These are phyloP conservation scores for Battus philenor DNA, from an alignment of 1,140 invertebrate species.

Conservation along the genomic window DNA sequence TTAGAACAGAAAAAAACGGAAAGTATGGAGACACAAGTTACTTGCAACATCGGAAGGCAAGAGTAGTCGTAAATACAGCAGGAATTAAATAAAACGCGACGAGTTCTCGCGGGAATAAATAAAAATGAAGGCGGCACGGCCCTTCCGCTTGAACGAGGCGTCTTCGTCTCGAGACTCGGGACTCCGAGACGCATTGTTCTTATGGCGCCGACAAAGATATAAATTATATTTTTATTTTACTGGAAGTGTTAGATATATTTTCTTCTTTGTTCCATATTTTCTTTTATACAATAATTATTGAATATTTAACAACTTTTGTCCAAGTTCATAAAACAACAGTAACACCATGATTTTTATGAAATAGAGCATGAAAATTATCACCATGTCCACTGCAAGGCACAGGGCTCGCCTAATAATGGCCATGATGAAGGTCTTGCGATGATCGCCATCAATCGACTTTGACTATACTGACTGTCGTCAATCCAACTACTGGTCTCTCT, in stretches of 20 bases:
- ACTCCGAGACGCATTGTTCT: constrained; percentile 30
- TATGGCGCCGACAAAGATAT: constrained; percentile 19
- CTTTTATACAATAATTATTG: too few species aligned
- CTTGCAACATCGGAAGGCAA: constrained; percentile 4
- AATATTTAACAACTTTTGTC: too few species aligned
- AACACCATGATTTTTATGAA: too few species aligned
- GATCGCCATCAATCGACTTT: too few species aligned
- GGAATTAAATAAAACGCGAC: constrained; percentile 24
- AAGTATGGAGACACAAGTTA: constrained; percentile 1
- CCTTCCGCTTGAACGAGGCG: constrained; percentile 21
- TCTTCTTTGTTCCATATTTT: too few species aligned
- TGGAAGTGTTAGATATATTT: constrained; percentile 5
- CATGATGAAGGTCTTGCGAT: too few species aligned
- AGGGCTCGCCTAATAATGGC: too few species aligned
- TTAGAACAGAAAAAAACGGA: neutral
- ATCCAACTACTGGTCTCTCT: too few species aligned
- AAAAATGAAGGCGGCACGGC: constrained; percentile 23
- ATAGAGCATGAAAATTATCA: too few species aligned
- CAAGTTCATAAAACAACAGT: too few species aligned
- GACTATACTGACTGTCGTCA: too few species aligned
- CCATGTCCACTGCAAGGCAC: too few species aligned
- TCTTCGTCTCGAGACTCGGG: constrained; percentile 16
- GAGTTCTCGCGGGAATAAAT: constrained; percentile 22
- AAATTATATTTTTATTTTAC: neutral
- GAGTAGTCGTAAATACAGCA: constrained; percentile 19